Base-by-base conservation (phyloP, 2,888 invertebrate genomes). In the Ennomos erosarius region DNA sequence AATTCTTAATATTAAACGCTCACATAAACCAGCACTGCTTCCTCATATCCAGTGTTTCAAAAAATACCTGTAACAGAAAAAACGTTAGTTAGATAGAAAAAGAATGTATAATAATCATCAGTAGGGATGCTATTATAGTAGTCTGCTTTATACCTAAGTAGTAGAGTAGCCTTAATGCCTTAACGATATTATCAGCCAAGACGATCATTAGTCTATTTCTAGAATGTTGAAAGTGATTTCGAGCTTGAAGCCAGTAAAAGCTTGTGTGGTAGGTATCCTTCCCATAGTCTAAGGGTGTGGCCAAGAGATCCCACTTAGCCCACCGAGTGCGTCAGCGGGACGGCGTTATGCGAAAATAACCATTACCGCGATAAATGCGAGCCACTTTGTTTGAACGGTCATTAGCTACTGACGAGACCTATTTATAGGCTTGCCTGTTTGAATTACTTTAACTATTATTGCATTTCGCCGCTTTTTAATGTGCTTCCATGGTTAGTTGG, bases 351-450 rank as follows among this genome's bases (percentile, higher is more conserved):
- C 71, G 74, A 76, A 84, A 79, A 78, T 78, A 78, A 72, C 77
- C 76, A 76, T 78, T 78, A 79, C 70, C 70, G 65, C 66, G 72
- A 73, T 74, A 76, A 79, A 81, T 75, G 78, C 68, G 69, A 71
- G 67, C 75, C 78, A 82, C 84, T 82, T 78, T 78, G 76, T 78
- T 81, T 79, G 74, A 81, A 71, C 75, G 75, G 72, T 78, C 79
- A 77, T 81, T 79, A 81, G 73, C 75, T 66, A 73, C 75, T 79
- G 78, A 76, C 76, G 63, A 64, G 64, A n/a, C 53, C 70, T 76
- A 75, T 78, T 80, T 77, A 74, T 75, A 70, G 64, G 62, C 64
- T 61, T 70, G 69, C 69, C 73, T 58, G 62, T 67, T 67, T 53
- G 69, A 66, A 71, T 74, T 69, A 67, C 64, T 65, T 67, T 44